phyloP scores from a whole-genome alignment of 2,888 invertebrate species.

The Epistrophella euchroma region DNA sequence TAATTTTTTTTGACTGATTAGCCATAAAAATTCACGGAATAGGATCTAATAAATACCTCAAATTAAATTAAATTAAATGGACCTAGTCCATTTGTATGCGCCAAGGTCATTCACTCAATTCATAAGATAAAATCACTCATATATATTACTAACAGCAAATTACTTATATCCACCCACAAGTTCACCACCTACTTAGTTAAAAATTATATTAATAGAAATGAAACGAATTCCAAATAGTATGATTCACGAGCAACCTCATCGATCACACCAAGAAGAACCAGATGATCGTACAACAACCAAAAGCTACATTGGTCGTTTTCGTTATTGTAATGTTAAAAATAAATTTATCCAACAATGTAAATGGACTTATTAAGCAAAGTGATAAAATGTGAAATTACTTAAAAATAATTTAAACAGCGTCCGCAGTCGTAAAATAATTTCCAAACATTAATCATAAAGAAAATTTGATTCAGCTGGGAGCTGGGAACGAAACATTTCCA shows the following conservation, averaged over 20 bases:
- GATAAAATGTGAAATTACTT: constrained; percentile 19
- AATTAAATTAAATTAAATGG: too few species aligned
- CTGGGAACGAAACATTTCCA: neutral
- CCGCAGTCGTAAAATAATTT: constrained; percentile 16
- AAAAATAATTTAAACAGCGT: constrained; percentile 17
- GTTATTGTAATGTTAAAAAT: constrained; percentile 3
- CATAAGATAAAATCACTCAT: neutral
- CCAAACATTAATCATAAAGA: constrained; percentile 8
- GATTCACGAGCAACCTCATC: neutral
- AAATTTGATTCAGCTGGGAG: neutral
- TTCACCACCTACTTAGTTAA: constrained; percentile 9
- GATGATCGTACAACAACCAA: neutral
- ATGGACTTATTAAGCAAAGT: constrained; percentile 26
- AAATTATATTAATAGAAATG: neutral
- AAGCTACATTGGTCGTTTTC: constrained; percentile 10
- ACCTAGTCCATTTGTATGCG: neutral
- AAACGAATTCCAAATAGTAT: constrained; percentile 4
- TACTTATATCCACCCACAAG: neutral
- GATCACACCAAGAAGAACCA: neutral
- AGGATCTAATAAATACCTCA: too few species aligned
- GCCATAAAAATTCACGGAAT: too few species aligned
- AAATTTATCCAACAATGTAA: neutral
- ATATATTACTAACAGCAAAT: neutral
- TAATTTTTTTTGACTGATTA: too few species aligned
- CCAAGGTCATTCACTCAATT: neutral